phyloP scores from a whole-genome alignment of 2,888 invertebrate species.

The Phalera bucephala region DNA sequence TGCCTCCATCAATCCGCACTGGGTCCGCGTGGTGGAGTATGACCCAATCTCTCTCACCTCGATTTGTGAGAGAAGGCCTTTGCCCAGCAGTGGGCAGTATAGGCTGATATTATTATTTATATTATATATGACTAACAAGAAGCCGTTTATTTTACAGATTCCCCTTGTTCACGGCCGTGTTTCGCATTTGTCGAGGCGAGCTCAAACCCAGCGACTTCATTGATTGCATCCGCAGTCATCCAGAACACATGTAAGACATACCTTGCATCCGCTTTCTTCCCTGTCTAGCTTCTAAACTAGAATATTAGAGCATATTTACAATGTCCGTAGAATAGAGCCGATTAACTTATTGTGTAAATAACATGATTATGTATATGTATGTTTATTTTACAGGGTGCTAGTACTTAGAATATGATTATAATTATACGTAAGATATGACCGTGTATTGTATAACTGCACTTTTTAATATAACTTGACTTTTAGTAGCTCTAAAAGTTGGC shows the following conservation, averaged over 20 bases:
- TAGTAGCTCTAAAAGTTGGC: too few relatives aligned
- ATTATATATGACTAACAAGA: too few relatives aligned
- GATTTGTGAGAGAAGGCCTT: too few relatives aligned
- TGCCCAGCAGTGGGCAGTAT: too few relatives aligned
- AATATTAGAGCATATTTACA: slow-evolving; percentile 31
- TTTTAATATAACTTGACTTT: slow-evolving; percentile 14
- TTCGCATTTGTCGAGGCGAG: slow-evolving; percentile 94
- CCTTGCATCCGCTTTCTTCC: slow-evolving; percentile 47
- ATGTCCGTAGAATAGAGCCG: slow-evolving; percentile 48
- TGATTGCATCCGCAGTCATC: slow-evolving; percentile 96
- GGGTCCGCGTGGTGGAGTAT: too few relatives aligned
- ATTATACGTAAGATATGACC: slow-evolving; percentile 37
- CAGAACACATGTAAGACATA: slow-evolving; percentile 96
- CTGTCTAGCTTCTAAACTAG: slow-evolving; percentile 41
- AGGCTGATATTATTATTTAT: too few relatives aligned
- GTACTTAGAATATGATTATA: slow-evolving; percentile 57
- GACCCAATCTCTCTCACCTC: too few relatives aligned
- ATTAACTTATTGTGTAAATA: slow-evolving; percentile 57
- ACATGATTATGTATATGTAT: slow-evolving; percentile 53
- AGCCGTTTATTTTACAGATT: slow-evolving; percentile 86
- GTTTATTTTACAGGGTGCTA: slow-evolving; percentile 65
- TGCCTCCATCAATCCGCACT: too few relatives aligned
- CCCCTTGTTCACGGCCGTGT: slow-evolving; percentile 97
- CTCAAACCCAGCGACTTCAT: slow-evolving; percentile 92
- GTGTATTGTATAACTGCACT: slow-evolving; percentile 50